Conservation (phyloP, 1,140 invertebrate species). For the Trigoniulus corallinus region DNA sequence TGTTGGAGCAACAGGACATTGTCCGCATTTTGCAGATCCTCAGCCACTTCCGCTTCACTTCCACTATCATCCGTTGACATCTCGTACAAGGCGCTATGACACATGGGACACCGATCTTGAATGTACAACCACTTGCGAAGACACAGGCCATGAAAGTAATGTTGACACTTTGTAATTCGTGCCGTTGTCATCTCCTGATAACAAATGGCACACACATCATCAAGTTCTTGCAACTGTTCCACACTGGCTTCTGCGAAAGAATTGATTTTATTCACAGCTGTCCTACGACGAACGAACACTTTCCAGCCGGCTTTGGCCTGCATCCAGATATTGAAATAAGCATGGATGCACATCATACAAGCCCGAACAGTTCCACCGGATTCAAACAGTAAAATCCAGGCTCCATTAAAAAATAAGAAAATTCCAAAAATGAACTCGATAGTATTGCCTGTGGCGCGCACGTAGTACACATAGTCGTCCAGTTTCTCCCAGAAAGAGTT, state of each 20-base stretch:
- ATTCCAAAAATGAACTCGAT: constrained; percentile 90
- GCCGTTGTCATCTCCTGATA: constrained; percentile 84
- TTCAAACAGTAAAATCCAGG: constrained; percentile 81
- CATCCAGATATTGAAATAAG: constrained; percentile 95
- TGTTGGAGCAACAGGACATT: too few species aligned
- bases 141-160: constrained; percentile 90
- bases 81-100: constrained; percentile 21
- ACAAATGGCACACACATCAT: constrained; percentile 94
- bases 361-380: constrained; percentile 74
- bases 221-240: constrained; percentile 51
- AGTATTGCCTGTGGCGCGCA: constrained; percentile 56
- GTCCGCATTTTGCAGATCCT: too few species aligned
- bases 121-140: constrained; percentile 92
- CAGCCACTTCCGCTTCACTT: neutral
- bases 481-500: constrained; percentile 81
- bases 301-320: constrained; percentile 81
- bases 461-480: constrained; percentile 89
- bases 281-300: constrained; percentile 77
- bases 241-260: constrained; percentile 62
- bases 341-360: constrained; percentile 87
- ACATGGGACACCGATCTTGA: constrained; percentile 37
- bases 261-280: constrained; percentile 85
- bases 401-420: constrained; percentile 83
- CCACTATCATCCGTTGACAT: neutral
- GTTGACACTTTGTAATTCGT: constrained; percentile 79